phyloP scores from a whole-genome alignment of 2,113 vertebrate genomes.

The Romanogobio albipinnatus region DNA sequence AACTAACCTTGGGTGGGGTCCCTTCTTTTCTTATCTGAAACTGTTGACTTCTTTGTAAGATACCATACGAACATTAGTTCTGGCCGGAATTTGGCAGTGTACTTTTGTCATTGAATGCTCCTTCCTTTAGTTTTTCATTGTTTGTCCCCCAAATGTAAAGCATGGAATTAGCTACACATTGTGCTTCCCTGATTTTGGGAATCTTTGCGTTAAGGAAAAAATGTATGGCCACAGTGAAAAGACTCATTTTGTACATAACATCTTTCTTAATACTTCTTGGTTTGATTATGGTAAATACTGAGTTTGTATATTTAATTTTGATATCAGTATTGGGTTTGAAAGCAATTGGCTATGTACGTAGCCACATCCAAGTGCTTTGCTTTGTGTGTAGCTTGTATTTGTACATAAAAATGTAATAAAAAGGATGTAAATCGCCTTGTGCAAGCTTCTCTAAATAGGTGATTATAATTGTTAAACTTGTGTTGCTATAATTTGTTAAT shows the following conservation, averaged over 20 bases:
- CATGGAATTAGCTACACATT: slow-evolving; percentile 81
- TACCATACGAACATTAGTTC: slow-evolving; percentile 49
- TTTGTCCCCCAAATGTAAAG: slow-evolving; percentile 75
- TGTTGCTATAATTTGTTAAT: slow-evolving; percentile 91
- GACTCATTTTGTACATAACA: slow-evolving; percentile 86
- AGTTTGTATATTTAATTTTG: slow-evolving; percentile 92
- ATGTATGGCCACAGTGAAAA: slow-evolving; percentile 70
- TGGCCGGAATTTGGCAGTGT: slow-evolving; percentile 71
- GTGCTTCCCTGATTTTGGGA: slow-evolving; percentile 76
- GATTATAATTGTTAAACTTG: slow-evolving; percentile 90
- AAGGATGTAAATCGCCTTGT: slow-evolving; percentile 92
- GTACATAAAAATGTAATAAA: slow-evolving; percentile 91
- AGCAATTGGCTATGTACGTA: slow-evolving; percentile 91
- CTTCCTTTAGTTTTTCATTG: slow-evolving; percentile 79
- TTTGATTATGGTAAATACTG: slow-evolving; percentile 85
- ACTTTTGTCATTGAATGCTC: slow-evolving; percentile 79
- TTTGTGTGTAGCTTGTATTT: slow-evolving; percentile 99
- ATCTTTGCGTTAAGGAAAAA: slow-evolving; percentile 78
- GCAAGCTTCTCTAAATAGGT: slow-evolving; percentile 98
- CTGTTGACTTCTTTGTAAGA: slow-evolving; percentile 68
- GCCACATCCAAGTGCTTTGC: slow-evolving; percentile 91
- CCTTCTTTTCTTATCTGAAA: slow-evolving; percentile 76
- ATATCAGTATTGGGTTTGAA: slow-evolving; percentile 88
- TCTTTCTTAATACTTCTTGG: slow-evolving; percentile 90
- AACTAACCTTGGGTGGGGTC: slow-evolving; percentile 70